phyloP scores from a whole-genome alignment of 2,797 vertebrate species.

The Pelodytes ibericus region DNA sequence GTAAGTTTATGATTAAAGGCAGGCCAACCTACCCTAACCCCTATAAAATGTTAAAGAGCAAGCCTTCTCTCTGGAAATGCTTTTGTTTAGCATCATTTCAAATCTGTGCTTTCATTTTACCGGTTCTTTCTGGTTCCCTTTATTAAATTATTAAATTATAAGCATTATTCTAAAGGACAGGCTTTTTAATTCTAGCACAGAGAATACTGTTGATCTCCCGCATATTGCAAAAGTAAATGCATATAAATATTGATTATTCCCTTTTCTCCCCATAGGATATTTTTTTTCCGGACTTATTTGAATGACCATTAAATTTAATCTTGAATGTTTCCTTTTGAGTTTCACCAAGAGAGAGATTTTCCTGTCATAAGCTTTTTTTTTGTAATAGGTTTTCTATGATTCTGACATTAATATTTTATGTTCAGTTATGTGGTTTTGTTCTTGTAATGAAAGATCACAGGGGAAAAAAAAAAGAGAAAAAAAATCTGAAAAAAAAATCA shows the following conservation, averaged over 20 bases:
- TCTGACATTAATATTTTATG: conserved; percentile 55
- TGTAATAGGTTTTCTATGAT: conserved; percentile 52
- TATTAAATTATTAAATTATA: background rate
- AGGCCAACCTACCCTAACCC: no score
- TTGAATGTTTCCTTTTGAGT: conserved; percentile 42
- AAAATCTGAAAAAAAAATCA: conserved; percentile 45
- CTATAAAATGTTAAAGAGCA: no score
- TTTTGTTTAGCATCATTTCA: no score
- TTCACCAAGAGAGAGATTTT: conserved; percentile 52
- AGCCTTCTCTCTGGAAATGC: no score
- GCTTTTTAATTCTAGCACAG: conserved; percentile 10
- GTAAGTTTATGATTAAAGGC: no score
- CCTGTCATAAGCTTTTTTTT: conserved; percentile 25
- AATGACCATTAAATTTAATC: conserved; percentile 54
- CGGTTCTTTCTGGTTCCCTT: background rate
- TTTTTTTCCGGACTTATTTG: conserved; percentile 45
- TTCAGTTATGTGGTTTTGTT: conserved; percentile 50
- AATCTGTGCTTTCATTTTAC: background rate
- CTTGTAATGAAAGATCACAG: conserved; percentile 50
- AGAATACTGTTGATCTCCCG: conserved; percentile 44
- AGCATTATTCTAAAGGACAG: background rate
- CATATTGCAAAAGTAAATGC: conserved; percentile 49
- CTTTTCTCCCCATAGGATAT: conserved; percentile 37
- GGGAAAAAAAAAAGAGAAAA: conserved; percentile 47
- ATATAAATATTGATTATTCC: conserved; percentile 54